Percentiles rank a stretch among this genome's conserved stretches.
These are phyloP conservation scores for Tribolium madens DNA, from an alignment of 1,140 invertebrate genomes.

Conservation along the genomic window DNA sequence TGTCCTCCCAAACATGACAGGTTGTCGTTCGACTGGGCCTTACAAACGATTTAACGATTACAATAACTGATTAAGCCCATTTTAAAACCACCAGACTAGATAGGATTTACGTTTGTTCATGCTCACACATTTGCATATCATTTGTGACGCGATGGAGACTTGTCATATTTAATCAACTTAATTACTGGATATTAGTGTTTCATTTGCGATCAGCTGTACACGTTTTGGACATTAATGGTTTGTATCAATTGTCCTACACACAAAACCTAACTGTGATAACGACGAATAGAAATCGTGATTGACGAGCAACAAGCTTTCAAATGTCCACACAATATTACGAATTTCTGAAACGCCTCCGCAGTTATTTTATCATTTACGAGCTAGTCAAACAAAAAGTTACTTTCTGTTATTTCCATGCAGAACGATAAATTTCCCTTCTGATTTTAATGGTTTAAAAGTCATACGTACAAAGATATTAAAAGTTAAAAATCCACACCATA, in stretches of 20 bases:
- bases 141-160: slow-evolving; percentile 26
- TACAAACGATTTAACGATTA: slow-evolving; percentile 39
- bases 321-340: background rate
- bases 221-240: slow-evolving; percentile 33
- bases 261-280: slow-evolving; percentile 29
- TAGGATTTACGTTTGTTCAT: slow-evolving; percentile 35
- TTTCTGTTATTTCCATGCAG: background rate
- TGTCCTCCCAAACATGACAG: slow-evolving; percentile 31
- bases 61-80: slow-evolving; percentile 38
- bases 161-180: slow-evolving; percentile 39
- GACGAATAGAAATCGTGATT: slow-evolving; percentile 3
- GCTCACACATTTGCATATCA: slow-evolving; percentile 38
- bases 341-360: slow-evolving; percentile 8
- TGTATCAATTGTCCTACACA: slow-evolving; percentile 26
- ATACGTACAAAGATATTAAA: too few relatives aligned
- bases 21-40: slow-evolving; percentile 35
- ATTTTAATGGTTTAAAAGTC: too few relatives aligned
- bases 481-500: too few relatives aligned
- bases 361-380: background rate
- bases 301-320: slow-evolving; percentile 22
- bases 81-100: slow-evolving; percentile 37
- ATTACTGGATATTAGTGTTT: slow-evolving; percentile 35
- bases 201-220: slow-evolving; percentile 27
- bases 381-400: background rate
- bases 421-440: too few relatives aligned